These are phyloP conservation scores for Oxyura jamaicensis DNA, from an alignment of 2,113 vertebrate species.

Conservation along the genomic window DNA sequence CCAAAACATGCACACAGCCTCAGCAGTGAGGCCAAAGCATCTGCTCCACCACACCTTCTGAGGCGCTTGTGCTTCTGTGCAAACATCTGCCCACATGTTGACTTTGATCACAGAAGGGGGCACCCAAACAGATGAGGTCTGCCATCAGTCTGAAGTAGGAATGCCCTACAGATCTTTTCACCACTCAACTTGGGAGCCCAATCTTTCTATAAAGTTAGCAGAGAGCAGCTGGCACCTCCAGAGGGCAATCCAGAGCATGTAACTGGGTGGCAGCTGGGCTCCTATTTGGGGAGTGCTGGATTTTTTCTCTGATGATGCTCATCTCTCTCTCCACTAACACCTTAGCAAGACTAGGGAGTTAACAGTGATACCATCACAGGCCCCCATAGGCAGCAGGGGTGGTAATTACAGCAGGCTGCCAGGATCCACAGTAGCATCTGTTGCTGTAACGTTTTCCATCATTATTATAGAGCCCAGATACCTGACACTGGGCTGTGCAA, in stretches of 20 bases:
- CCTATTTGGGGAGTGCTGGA: not conserved
- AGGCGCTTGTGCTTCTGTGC: not conserved
- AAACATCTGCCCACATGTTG: not conserved
- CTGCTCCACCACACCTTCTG: not conserved
- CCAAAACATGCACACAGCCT: not conserved
- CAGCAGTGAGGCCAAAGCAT: not conserved
- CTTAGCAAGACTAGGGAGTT: not conserved
- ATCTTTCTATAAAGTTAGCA: not conserved
- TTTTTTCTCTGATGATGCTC: not conserved
- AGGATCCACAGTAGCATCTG: not conserved
- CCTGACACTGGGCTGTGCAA: not conserved
- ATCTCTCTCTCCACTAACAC: not conserved
- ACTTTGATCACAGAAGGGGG: not conserved
- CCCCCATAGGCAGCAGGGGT: not conserved
- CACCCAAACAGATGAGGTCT: not conserved
- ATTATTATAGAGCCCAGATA: not conserved
- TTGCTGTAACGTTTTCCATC: not conserved
- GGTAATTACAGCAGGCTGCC: not conserved
- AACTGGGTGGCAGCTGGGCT: not conserved
- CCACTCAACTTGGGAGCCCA: not conserved
- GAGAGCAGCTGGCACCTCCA: not conserved
- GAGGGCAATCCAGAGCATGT: slow-evolving; percentile 4
- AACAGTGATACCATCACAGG: not conserved
- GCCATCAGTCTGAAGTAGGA: not conserved
- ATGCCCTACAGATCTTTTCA: not conserved